Base-by-base conservation (phyloP, 2,888 invertebrate genomes). In the Polia nebulosa region DNA sequence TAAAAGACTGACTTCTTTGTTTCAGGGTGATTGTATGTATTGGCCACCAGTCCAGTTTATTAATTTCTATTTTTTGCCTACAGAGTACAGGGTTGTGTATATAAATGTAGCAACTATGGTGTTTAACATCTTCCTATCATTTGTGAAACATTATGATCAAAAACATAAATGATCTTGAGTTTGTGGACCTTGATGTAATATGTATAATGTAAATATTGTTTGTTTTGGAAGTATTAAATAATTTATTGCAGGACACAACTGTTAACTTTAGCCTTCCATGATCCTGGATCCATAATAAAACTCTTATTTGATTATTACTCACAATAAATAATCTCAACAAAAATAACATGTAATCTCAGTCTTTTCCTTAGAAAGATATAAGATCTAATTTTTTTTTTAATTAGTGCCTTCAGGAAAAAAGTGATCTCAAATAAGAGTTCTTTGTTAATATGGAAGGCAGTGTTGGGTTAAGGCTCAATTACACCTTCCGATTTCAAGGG, bases 31-130 rank as follows among this genome's bases (percentile, higher is more conserved):
- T 89, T 99, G 99, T 96, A 92, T 97, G 68, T 96, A 98, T 66
- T 99, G 99, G 99, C 99, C 99, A 5, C 98, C 98, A 52, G 96
- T 98, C 2, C 99, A 99, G 91, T 97, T 97, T 85, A 89, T 99
- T 17, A 99, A 99, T 93, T 99, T 99, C 91, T 97, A 97, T 81
- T 98, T 97, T 86, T 91, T 99, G 73, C 97, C 98, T 34, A 96
- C 97, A 22, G 96, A 97, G 78, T 99, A 97, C 90, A 97, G 99
- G 85, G 99, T 99, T 11, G 89, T 98, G 27, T 99, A 98, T 88
- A 98, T 99, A 15, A 98, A 98, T 90, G 90, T 96, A 63, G 97
- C 98, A 78, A 99, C 98, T 55, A 97, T 98, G 92, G 88, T 98
- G 32, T 99, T 99, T 94, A 98, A 99, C 93, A 96, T 98, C 72